Evolutionary conservation across 2,113 vertebrate genomes (phyloP).

Genomic region (Osmerus mordax): DNA sequence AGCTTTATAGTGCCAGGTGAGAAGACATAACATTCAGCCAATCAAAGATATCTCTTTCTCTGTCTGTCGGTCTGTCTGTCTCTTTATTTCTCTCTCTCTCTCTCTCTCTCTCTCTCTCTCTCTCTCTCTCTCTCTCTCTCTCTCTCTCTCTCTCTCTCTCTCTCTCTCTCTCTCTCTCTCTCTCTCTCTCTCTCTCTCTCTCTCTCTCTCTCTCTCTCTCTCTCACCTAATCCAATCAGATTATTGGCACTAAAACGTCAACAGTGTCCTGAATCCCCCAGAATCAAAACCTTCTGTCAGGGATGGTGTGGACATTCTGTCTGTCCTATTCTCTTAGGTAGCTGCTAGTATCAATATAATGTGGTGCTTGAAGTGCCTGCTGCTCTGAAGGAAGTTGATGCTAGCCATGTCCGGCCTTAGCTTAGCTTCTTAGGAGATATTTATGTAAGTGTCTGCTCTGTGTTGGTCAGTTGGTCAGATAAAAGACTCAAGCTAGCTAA

Average conservation of each 20-base stretch:
- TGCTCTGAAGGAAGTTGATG: too few species aligned
- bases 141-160: constrained; percentile 4
- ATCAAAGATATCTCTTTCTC: not conserved
- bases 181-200: not conserved
- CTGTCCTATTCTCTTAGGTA: not conserved
- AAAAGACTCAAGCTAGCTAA: not conserved
- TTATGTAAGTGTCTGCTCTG: not conserved
- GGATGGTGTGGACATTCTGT: not conserved
- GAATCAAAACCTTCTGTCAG: not conserved
- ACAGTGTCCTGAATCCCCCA: not conserved
- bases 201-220: not conserved
- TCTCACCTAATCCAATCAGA: constrained; percentile 5
- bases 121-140: constrained; percentile 2
- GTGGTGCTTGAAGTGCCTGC: not conserved
- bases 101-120: too few species aligned
- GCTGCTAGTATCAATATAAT: not conserved
- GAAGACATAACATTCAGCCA: too few species aligned
- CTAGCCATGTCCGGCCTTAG: not conserved
- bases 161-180: too few species aligned
- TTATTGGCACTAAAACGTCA: not conserved
- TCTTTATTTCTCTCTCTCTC: too few species aligned
- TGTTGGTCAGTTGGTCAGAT: constrained; percentile 1
- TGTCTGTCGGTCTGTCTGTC: constrained; percentile 1
- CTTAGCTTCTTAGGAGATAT: not conserved
- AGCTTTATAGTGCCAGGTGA: too few species aligned